Conservation (phyloP, 1,140 invertebrate species). For the Neodiprion pinetum region DNA sequence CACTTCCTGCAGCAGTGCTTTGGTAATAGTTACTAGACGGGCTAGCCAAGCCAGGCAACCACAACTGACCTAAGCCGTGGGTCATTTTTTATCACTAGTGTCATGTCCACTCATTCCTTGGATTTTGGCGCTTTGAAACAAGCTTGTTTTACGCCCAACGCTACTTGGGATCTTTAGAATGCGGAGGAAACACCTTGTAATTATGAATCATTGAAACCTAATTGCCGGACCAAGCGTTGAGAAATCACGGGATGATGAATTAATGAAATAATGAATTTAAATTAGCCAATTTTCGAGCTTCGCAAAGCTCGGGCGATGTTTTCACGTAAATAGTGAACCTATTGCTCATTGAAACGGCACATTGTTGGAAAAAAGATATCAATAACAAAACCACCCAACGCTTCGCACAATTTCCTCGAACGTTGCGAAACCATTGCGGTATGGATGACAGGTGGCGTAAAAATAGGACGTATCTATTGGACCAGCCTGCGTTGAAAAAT, state of each 20-base stretch:
- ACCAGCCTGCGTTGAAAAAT: too few species aligned
- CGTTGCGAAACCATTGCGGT: too few species aligned
- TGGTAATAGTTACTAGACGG: background rate
- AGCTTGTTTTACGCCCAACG: too few species aligned
- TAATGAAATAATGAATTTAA: background rate
- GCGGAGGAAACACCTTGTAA: too few species aligned
- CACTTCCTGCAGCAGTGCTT: background rate
- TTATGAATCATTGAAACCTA: too few species aligned
- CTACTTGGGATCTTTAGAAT: too few species aligned
- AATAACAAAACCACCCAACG: background rate
- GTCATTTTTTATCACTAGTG: background rate
- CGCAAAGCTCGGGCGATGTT: background rate
- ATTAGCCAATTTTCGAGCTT: background rate
- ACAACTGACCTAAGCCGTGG: background rate
- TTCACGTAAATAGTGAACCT: background rate
- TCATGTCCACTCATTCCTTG: background rate
- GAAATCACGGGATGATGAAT: background rate
- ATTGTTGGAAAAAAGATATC: background rate
- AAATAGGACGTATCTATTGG: too few species aligned
- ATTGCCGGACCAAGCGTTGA: too few species aligned
- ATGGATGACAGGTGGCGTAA: too few species aligned
- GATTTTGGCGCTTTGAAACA: background rate
- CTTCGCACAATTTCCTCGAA: background rate
- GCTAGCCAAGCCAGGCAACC: background rate
- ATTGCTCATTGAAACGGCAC: background rate